These are phyloP conservation scores for Lepidurus apus DNA, from an alignment of 1,140 invertebrate genomes.

Conservation along the genomic window DNA sequence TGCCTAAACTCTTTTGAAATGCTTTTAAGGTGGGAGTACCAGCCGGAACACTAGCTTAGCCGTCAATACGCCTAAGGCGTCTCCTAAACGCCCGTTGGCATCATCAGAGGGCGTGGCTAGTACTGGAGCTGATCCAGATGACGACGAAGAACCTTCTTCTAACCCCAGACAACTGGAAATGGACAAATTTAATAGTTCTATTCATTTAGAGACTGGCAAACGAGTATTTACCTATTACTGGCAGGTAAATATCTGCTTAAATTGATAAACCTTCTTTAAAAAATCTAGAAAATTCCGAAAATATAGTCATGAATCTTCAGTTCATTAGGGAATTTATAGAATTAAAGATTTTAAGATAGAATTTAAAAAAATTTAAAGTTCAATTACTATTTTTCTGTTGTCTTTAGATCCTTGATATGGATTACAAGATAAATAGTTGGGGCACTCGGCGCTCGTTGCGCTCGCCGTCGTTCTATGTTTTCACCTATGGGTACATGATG, in stretches of 20 bases:
- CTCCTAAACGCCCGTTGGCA: background rate
- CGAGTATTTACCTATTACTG: slow-evolving; percentile 49
- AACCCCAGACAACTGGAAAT: slow-evolving; percentile 41
- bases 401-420: slow-evolving; percentile 40
- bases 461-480: slow-evolving; percentile 47
- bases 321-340: background rate
- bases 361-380: no score
- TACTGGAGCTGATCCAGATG: slow-evolving; percentile 33
- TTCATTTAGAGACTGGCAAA: slow-evolving; percentile 41
- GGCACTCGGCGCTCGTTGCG: slow-evolving; percentile 43
- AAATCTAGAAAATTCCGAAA: background rate
- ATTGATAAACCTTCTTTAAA: background rate
- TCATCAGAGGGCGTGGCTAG: slow-evolving; percentile 30
- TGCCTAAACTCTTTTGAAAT: background rate
- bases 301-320: background rate
- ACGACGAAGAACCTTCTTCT: slow-evolving; percentile 36
- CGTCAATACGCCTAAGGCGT: no score
- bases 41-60: background rate
- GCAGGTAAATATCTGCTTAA: slow-evolving; percentile 36
- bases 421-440: slow-evolving; percentile 47
- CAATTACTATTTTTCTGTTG: no score
- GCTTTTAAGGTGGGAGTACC: background rate
- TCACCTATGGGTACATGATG: slow-evolving; percentile 44
- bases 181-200: slow-evolving; percentile 42
- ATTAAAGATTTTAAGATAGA: background rate